phyloP scores from a whole-genome alignment of 2,113 vertebrate genomes.

The Crotalus horridus region DNA sequence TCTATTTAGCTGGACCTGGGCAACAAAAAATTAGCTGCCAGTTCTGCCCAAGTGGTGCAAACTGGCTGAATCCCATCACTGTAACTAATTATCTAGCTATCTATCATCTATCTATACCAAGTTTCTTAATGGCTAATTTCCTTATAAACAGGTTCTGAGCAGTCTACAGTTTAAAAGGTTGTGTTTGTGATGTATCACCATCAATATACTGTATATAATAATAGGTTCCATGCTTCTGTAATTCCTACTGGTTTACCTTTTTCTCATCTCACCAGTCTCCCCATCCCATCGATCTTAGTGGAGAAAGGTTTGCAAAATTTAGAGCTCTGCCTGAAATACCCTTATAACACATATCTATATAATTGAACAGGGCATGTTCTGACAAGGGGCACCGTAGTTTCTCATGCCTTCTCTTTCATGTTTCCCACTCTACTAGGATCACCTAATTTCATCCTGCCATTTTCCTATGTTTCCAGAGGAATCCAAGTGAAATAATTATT shows the following conservation, averaged over 20 bases:
- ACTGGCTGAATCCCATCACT: no score
- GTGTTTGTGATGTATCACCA: not conserved
- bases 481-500: not conserved
- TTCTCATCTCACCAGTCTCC: not conserved
- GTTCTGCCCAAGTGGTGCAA: no score
- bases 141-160: no score
- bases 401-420: not conserved
- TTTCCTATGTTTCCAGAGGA: no score
- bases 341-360: not conserved
- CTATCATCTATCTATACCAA: no score
- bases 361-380: not conserved
- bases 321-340: not conserved
- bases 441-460: not conserved
- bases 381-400: not conserved
- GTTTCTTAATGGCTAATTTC: no score
- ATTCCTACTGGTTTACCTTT: not conserved
- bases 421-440: not conserved
- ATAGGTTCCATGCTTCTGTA: not conserved
- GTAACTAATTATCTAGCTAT: no score
- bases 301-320: not conserved
- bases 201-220: not conserved
- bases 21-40: no score
- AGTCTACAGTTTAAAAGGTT: no score
- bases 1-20: no score
- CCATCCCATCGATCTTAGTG: not conserved